Conservation (phyloP, 1,140 invertebrate species). For the Drusus annulatus region DNA sequence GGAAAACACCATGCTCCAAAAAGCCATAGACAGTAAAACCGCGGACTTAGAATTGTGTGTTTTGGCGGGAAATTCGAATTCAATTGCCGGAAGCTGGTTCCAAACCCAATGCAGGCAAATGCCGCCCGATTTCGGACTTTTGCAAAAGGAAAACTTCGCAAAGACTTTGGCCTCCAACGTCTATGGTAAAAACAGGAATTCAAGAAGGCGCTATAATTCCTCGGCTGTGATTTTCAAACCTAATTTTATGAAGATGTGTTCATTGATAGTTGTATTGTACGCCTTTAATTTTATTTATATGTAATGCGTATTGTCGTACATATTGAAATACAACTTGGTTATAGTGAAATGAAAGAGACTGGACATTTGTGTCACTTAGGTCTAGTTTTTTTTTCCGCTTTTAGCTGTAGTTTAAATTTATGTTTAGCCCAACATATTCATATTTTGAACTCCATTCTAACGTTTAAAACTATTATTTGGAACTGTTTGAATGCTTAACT, state of each 20-base stretch:
- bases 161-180: slow-evolving; percentile 25
- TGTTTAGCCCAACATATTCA: too few species aligned
- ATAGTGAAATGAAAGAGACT: too few species aligned
- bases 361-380: too few species aligned
- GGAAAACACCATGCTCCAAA: slow-evolving; percentile 64
- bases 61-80: slow-evolving; percentile 74
- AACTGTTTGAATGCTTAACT: too few species aligned
- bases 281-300: neutral
- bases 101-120: slow-evolving; percentile 73
- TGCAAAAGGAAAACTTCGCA: slow-evolving; percentile 29
- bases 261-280: neutral
- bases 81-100: slow-evolving; percentile 72
- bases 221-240: neutral
- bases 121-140: slow-evolving; percentile 64
- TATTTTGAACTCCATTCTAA: too few species aligned
- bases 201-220: neutral
- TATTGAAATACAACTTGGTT: too few species aligned
- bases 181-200: slow-evolving; percentile 27
- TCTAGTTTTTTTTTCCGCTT: too few species aligned
- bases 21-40: slow-evolving; percentile 61
- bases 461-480: too few species aligned
- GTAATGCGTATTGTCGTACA: neutral
- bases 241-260: neutral
- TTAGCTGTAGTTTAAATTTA: too few species aligned
- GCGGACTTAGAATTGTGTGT: slow-evolving; percentile 74